These are phyloP conservation scores for Chionis minor DNA, from an alignment of 2,113 vertebrate genomes.

Conservation along the genomic window DNA sequence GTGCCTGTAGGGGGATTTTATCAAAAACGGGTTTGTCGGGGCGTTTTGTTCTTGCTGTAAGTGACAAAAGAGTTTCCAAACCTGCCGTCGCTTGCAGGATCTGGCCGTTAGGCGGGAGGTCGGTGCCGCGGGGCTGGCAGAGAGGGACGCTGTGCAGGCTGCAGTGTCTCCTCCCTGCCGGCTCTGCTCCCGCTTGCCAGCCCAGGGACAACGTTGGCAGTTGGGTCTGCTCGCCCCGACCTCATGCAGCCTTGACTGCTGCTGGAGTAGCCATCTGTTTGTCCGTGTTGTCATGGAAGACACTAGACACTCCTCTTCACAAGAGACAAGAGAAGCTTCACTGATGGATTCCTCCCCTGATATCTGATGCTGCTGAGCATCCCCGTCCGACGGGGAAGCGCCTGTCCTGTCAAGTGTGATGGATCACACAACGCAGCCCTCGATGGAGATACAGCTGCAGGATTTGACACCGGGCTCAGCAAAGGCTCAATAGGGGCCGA, in stretches of 20 bases:
- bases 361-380: not conserved
- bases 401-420: rapidly evolving
- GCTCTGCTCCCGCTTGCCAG: not conserved
- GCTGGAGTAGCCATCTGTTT: not conserved
- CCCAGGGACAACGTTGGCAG: rapidly evolving
- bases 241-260: not conserved
- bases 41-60: not conserved
- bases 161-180: not conserved
- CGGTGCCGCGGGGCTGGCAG: too few species aligned
- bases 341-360: not conserved
- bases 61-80: not conserved
- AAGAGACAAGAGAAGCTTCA: not conserved
- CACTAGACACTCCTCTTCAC: rapidly evolving
- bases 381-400: not conserved
- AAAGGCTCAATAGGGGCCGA: not conserved
- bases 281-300: not conserved
- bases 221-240: not conserved
- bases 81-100: rapidly evolving
- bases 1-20: not conserved
- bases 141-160: not conserved
- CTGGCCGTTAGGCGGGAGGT: not conserved
- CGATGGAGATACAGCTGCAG: not conserved
- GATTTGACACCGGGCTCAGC: not conserved
- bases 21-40: not conserved
- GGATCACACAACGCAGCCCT: not conserved